Evolutionary conservation across 2,113 vertebrate species (phyloP).

Genomic region (Mustelus asterias): DNA sequence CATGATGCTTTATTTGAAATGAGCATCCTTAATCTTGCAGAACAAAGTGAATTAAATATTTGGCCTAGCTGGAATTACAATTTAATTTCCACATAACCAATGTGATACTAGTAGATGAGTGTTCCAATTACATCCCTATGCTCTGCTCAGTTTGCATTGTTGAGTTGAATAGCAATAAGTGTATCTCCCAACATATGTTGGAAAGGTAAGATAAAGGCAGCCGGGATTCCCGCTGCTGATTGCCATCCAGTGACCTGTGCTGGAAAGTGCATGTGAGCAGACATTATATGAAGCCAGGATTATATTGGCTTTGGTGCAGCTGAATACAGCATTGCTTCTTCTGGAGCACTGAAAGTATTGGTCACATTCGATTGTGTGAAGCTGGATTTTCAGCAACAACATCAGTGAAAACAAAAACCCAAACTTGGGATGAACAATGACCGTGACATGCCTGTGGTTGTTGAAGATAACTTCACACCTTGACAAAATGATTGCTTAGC

Average conservation of each 20-base stretch:
- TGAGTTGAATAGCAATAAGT: background rate
- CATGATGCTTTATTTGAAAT: too few species aligned
- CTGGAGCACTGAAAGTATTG: background rate
- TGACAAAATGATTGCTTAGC: too few species aligned
- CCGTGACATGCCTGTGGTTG: too few species aligned
- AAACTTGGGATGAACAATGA: too few species aligned
- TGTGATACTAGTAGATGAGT: background rate
- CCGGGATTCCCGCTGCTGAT: background rate
- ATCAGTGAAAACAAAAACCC: background rate
- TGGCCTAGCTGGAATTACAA: too few species aligned
- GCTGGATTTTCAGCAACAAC: background rate
- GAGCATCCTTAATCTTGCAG: too few species aligned
- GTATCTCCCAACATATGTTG: background rate
- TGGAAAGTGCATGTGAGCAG: background rate
- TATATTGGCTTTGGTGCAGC: background rate
- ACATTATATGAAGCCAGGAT: background rate
- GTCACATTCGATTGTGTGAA: background rate
- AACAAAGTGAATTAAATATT: too few species aligned
- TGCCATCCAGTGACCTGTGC: background rate
- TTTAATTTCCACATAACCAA: background rate
- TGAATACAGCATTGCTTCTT: background rate
- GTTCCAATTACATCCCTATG: background rate
- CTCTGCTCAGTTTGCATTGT: background rate
- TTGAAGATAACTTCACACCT: too few species aligned
- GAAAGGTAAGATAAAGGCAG: background rate